phyloP scores from a whole-genome alignment of 1,140 invertebrate species.

The Cydia fagiglandana region DNA sequence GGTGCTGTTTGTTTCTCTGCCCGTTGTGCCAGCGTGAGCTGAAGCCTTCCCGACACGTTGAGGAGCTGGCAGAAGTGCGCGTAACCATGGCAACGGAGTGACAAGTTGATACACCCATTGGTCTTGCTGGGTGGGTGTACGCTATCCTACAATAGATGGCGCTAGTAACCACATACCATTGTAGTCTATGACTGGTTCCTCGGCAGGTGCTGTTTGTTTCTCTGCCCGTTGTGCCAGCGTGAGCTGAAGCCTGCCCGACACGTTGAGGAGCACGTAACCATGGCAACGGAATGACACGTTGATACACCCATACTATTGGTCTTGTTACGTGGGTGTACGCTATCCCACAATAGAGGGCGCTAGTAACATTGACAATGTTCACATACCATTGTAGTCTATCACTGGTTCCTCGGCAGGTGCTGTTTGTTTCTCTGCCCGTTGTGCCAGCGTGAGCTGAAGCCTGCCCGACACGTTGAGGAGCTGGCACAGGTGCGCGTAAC shows the following conservation, averaged over 20 bases:
- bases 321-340: too few species aligned
- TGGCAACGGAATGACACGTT: too few species aligned
- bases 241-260: slow-evolving; percentile 58
- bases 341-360: too few species aligned
- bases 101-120: too few species aligned
- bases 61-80: slow-evolving; percentile 65
- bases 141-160: too few species aligned
- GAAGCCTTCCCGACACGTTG: slow-evolving; percentile 61
- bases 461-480: slow-evolving; percentile 66
- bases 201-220: slow-evolving; percentile 33
- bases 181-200: slow-evolving; percentile 63
- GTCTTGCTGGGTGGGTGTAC: too few species aligned
- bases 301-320: too few species aligned
- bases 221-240: slow-evolving; percentile 48
- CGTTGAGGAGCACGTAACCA: slow-evolving; percentile 51
- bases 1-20: slow-evolving; percentile 25
- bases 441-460: slow-evolving; percentile 56
- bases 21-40: slow-evolving; percentile 56
- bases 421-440: slow-evolving; percentile 37
- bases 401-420: slow-evolving; percentile 48
- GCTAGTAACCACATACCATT: slow-evolving; percentile 50
- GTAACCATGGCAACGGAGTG: too few species aligned
- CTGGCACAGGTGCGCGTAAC: slow-evolving; percentile 50
- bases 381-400: slow-evolving; percentile 66
- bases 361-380: not conserved